A percentile compares a stretch with the other conserved stretches of the same genome.
Evolutionary conservation across 2,888 invertebrate genomes (phyloP).

Genomic region (Ganaspis brasiliensis): DNA sequence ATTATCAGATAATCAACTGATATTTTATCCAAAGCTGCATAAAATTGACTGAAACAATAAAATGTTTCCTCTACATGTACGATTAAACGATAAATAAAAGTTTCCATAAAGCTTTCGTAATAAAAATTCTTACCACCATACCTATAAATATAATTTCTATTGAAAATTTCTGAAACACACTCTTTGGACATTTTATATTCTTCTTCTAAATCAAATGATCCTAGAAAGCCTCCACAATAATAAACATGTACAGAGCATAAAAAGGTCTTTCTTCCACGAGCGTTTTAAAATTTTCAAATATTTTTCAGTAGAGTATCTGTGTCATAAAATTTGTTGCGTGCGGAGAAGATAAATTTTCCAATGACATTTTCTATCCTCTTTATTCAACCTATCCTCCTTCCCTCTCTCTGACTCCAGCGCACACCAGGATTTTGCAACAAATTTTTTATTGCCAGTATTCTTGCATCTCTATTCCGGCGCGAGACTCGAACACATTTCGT

Average conservation of each 20-base stretch:
- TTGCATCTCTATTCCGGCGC: constrained; percentile 47
- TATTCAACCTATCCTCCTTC: neutral
- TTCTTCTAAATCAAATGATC: constrained; percentile 5
- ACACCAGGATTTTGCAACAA: neutral
- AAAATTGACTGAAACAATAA: constrained; percentile 14
- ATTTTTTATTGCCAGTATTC: constrained; percentile 31
- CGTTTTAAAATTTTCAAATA: constrained; percentile 9
- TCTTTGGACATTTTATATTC: neutral
- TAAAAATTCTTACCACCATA: neutral
- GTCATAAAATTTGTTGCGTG: constrained; percentile 9
- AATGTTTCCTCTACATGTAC: neutral
- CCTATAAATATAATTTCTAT: neutral
- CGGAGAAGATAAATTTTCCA: constrained; percentile 4
- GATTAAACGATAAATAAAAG: neutral
- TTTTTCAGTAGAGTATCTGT: neutral
- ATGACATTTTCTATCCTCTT: constrained; percentile 10
- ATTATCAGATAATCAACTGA: no score
- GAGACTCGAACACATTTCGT: constrained; percentile 60
- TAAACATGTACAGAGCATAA: constrained; percentile 1
- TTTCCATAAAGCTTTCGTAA: neutral
- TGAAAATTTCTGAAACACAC: no score
- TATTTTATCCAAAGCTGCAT: neutral
- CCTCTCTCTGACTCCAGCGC: no score
- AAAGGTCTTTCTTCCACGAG: neutral
- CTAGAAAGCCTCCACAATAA: neutral